Evolutionary conservation across 2,888 invertebrate genomes (phyloP), one percentile per base, ranked within the genome.

Genomic region (Archips xylosteana): DNA sequence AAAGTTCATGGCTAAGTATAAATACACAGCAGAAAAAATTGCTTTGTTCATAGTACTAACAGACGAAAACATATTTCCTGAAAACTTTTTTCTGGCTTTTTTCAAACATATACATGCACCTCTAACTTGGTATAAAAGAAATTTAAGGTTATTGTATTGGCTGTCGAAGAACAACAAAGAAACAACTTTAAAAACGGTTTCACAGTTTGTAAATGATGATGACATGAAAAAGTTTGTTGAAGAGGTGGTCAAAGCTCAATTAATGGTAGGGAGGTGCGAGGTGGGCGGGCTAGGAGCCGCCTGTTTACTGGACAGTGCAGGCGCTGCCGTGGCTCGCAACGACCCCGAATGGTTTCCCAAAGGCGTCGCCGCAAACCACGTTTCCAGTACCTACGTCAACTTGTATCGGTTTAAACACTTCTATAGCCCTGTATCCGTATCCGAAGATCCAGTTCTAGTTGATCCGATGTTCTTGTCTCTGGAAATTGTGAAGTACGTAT

Each of bases 401-500:
- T 51, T 81, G n/a, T 79, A 80, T 67, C 68, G 64, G 5, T 75
- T 51, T 10, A 74, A 74, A 5, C 10, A 66, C 1, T 32, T 79
- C 2, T 45, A 63, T 5, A 78, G 80, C 12, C 77, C 80, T 4
- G 76, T 75, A 54, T 71, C n/a, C 15, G n/a, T 5, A n/a, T 45
- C 39, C 1, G 4, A 39, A 45, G 45, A 71, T 1, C 74, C 78
- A 10, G 78, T 76, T 61, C 81, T 49, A n/a, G 49, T 81, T 49
- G 39, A 60, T n/a, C 36, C 36, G 39, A 39, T 54, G 34, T 62
- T 84, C 13, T 45, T 84, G 13, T 82, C 84, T 0, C 76, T 82
- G 4, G 84, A 85, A 36, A 83, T 88, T n/a, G 74, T 85, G n/a
- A 83, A 79, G 75, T 88, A 87, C 69, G 84, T 80, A 2, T 84